Evolutionary conservation across 2,888 invertebrate species (phyloP), one percentile per base, ranked within the genome.

Genomic region (Ctenicera cuprea): DNA sequence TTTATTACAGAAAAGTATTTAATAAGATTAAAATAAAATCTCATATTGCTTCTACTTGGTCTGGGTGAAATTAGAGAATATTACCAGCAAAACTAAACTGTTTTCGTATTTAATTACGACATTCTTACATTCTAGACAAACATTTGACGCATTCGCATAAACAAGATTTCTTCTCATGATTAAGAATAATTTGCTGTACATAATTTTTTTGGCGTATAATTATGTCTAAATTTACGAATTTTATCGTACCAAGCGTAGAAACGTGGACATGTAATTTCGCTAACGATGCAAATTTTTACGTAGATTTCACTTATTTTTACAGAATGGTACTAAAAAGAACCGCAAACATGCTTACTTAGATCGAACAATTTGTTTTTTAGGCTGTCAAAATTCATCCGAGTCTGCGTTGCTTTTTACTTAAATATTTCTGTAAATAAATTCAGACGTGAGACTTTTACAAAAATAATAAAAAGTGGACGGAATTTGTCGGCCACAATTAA

Each of bases 401-500:
- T 77, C 76, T 71, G 73, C 71, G 70, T 70, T 63, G 62, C 69
- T 77, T 78, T 78, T 78, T 78, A 73, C 76, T 52, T 67, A 78
- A 74, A 78, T 78, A 78, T 79, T 76, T 78, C 74, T 73, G 71
- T 69, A 77, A 77, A 78, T 77, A 78, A 77, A 78, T 76, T 75
- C 77, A 66, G 75, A 79, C 79, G 79, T 79, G 79, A 79, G 59
- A 54, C 72, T 77, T 78, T 79, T 78, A 78, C 79, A 74, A 77
- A 79, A 78, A 77, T 77, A 64, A 74, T 70, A 78, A 79, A 79
- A 79, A 79, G 77, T 73, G 77, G 78, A 72, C 78, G 78, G 78
- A 77, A 79, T 79, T 76, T 74, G 78, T 67, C 71, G 73, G 72
- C 65, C 75, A 75, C 78, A 80, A 80, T 80, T 80, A 80, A 80